Base-by-base conservation (phyloP, 2,888 invertebrate genomes). In the Phortica magna region DNA sequence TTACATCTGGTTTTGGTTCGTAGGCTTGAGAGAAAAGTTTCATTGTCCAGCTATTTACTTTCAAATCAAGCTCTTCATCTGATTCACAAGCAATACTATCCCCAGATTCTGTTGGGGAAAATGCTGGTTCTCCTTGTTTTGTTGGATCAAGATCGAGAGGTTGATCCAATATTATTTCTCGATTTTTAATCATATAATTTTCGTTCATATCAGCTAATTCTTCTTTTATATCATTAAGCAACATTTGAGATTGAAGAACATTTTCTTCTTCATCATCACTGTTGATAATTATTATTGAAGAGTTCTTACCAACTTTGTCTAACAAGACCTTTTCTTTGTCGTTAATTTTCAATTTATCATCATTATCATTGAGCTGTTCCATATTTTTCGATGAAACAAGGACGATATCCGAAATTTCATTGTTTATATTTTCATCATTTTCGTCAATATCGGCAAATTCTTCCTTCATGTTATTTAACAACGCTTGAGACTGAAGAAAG, bases 381-480 rank as follows among this genome's bases (percentile, higher is more conserved):
- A 31, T 31, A 31, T 31, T 31, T 31, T 31, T 31, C 31, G 31
- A 4, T 31, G 31, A 7, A n/a, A 14, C n/a, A n/a, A 6, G 1
- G 55, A 55, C 14, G 17, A 17, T 55, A 1, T 55, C 17, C 5
- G 2, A 6, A 14, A 6, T 55, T 55, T 55, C 1, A 55, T n/a
- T 14, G 55, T 55, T 55, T n/a, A 7, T 55, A 79, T 76, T 9
- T 7, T 17, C 74, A 55, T 79, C 79, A n/a, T 79, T 73, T 10
- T 77, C 76, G 19, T 78, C 74, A 22, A 70, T 10, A 0, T 73
- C 73, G 17, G 80, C 82, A 74, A 90, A 80, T 64, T 89, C 89
- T 0, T 85, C 89, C 64, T 89, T 89, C 74, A 91, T 89, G 12
- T 90, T 91, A 4, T 84, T 84, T 0, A 90, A 78, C 7, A 88